Conservation (phyloP, 2,113 vertebrate species). For the Leucosticte australis region DNA sequence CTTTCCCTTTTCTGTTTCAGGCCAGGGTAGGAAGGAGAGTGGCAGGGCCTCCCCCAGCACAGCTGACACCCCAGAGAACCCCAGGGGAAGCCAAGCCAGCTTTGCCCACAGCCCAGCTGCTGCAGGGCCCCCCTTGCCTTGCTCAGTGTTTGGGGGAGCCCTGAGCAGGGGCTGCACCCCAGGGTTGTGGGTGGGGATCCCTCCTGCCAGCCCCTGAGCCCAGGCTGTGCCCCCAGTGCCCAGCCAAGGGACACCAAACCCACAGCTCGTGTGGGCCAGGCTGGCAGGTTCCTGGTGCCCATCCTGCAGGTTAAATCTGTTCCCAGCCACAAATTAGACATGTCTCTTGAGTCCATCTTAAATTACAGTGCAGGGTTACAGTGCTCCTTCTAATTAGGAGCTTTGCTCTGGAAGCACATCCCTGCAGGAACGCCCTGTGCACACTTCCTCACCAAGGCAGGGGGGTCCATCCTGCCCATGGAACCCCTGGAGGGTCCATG, state of each 20-base stretch:
- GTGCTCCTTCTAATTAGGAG: conserved; percentile 24
- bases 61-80: not conserved
- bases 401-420: not conserved
- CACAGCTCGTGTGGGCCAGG: not conserved
- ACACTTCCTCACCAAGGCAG: not conserved
- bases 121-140: not conserved
- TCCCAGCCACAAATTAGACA: conserved; percentile 48
- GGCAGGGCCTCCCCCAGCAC: not conserved
- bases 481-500: not conserved
- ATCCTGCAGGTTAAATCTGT: conserved; percentile 44
- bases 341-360: conserved; percentile 1
- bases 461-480: not conserved
- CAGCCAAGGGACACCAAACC: accelerated
- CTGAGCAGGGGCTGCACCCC: not conserved
- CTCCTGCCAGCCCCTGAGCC: too few relatives aligned
- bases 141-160: not conserved
- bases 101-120: not conserved
- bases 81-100: not conserved
- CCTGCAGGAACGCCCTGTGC: not conserved
- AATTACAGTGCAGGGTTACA: conserved; percentile 31
- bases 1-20: not conserved
- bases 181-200: too few relatives aligned
- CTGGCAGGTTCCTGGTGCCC: not conserved
- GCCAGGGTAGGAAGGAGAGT: not conserved
- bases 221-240: accelerated